These are phyloP conservation scores for Andinoacara biseriatus DNA, from an alignment of 2,113 vertebrate genomes.

Conservation along the genomic window DNA sequence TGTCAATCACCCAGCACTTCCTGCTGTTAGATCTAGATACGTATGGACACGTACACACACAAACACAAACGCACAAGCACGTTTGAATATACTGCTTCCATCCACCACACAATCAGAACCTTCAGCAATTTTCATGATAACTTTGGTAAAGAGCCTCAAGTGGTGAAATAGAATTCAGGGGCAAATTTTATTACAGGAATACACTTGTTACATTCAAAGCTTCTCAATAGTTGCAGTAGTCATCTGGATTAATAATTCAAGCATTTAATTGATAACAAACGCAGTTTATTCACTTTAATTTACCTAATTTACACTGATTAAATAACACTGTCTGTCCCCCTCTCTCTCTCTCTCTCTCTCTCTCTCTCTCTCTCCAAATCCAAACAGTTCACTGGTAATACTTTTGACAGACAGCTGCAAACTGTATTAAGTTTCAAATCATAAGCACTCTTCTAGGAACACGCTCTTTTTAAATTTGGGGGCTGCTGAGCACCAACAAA, in stretches of 20 bases:
- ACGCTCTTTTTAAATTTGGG: background rate
- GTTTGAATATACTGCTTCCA: conserved; percentile 40
- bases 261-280: conserved; percentile 2
- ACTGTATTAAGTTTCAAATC: background rate
- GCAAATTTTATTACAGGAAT: background rate
- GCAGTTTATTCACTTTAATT: conserved; percentile 5
- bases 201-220: background rate
- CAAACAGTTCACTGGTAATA: background rate
- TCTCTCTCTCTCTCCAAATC: background rate
- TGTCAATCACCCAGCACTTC: conserved; percentile 63
- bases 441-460: background rate
- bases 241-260: background rate
- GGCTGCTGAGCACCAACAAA: background rate
- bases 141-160: background rate
- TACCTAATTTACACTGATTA: conserved; percentile 4
- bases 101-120: background rate
- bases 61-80: conserved; percentile 10
- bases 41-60: conserved; percentile 23
- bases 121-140: background rate
- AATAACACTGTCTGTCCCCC: background rate
- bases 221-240: background rate
- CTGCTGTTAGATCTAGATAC: conserved; percentile 44
- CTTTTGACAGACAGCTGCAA: background rate
- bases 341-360: background rate
- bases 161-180: background rate